Conservation (phyloP, 2,888 invertebrate genomes). For the Vesta saturnalis region DNA sequence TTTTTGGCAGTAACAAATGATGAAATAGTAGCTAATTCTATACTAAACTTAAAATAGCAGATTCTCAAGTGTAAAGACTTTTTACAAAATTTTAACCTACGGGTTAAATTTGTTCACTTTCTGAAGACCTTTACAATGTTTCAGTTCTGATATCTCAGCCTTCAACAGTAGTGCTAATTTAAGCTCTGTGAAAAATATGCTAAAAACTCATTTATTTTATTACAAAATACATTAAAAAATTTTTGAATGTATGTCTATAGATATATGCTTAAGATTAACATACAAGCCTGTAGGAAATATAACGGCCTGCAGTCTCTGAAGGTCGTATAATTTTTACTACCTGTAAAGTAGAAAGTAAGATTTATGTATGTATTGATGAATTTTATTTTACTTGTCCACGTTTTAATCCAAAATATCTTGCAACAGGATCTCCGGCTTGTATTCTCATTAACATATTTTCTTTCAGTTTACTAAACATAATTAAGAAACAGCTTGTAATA, state of each 20-base stretch:
- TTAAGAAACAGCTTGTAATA: constrained; percentile 31
- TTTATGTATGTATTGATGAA: constrained; percentile 17
- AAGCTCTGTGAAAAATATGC: too few relatives aligned
- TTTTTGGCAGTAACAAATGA: too few relatives aligned
- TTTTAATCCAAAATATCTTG: constrained; percentile 97
- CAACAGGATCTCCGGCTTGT: constrained; percentile 98
- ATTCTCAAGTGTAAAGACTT: too few relatives aligned
- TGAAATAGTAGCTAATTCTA: too few relatives aligned
- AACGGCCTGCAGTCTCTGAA: constrained; percentile 97
- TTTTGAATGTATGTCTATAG: not conserved
- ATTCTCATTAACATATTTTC: constrained; percentile 99
- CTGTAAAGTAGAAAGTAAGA: constrained; percentile 64
- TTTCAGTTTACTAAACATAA: constrained; percentile 81
- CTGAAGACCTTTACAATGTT: too few relatives aligned
- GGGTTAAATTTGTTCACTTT: too few relatives aligned
- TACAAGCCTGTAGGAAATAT: constrained; percentile 96
- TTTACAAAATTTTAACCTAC: too few relatives aligned
- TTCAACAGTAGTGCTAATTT: too few relatives aligned
- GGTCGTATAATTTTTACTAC: constrained; percentile 98
- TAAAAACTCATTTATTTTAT: too few relatives aligned
- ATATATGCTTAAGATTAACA: constrained; percentile 65
- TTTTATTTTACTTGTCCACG: constrained; percentile 84
- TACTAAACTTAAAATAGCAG: too few relatives aligned
- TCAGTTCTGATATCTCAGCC: too few relatives aligned
- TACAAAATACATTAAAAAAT: not conserved